phyloP scores from a whole-genome alignment of 2,888 invertebrate species.

The Lochmaea capreae region DNA sequence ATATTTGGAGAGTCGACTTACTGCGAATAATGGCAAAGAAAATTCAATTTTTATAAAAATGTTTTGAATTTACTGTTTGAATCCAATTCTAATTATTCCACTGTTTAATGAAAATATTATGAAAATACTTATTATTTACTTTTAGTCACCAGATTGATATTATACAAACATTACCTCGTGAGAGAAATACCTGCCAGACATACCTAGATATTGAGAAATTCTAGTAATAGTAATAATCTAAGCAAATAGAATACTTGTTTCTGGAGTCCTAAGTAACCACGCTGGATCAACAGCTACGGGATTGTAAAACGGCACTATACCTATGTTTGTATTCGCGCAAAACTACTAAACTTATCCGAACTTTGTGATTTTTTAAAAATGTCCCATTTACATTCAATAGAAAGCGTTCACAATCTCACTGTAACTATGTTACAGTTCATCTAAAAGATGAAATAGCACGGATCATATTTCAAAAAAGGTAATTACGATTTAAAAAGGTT shows the following conservation, averaged over 20 bases:
- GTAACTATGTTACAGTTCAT: too few species aligned
- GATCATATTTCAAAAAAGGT: too few species aligned
- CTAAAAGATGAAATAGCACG: too few species aligned
- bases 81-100: too few species aligned
- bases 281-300: conserved; percentile 11
- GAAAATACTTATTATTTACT: too few species aligned
- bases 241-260: conserved; percentile 25
- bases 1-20: not conserved
- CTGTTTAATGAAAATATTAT: too few species aligned
- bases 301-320: conserved; percentile 1
- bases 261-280: conserved; percentile 32
- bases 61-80: too few species aligned
- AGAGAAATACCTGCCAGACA: conserved; percentile 10
- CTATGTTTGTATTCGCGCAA: not conserved
- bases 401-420: too few species aligned
- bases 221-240: conserved; percentile 20
- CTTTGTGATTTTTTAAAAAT: not conserved
- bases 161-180: not conserved
- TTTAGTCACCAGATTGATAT: too few species aligned
- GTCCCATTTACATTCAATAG: not conserved
- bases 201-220: conserved; percentile 23
- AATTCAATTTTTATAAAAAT: too few species aligned
- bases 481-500: too few species aligned
- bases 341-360: not conserved
- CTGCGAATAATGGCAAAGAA: not conserved